Percentiles rank a stretch among this genome's conserved stretches.
Evolutionary conservation across 2,888 invertebrate genomes (phyloP).

Genomic region (Onthophagus sagittarius): DNA sequence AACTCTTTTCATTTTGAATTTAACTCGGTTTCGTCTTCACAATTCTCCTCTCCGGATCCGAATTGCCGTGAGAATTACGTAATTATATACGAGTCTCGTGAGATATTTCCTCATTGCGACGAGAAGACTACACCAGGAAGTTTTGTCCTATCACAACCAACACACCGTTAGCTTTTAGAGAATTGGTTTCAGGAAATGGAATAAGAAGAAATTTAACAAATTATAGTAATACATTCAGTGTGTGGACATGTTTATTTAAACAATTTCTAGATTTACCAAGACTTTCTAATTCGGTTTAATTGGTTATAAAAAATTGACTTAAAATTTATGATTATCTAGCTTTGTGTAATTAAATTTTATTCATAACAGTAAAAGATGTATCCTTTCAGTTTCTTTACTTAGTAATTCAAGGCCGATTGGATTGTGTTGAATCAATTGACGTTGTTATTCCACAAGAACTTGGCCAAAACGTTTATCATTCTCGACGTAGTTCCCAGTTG

Average conservation of each 20-base stretch:
- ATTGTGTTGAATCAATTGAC: neutral
- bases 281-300: neutral
- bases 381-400: neutral
- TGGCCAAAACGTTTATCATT: neutral
- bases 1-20: neutral
- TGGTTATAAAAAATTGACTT: neutral
- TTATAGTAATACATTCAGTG: neutral
- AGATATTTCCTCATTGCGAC: neutral
- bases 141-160: neutral
- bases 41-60: neutral
- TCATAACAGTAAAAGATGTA: too few species aligned
- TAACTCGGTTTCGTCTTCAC: neutral
- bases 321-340: neutral
- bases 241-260: neutral
- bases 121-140: neutral
- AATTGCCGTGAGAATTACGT: neutral
- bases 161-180: neutral
- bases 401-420: neutral
- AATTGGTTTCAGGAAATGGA: neutral
- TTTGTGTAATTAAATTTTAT: too few species aligned
- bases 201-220: too few species aligned
- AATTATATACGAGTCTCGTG: neutral
- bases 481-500: neutral
- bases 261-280: neutral
- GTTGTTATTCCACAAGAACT: neutral